Conservation (phyloP, 2,113 vertebrate species). For the Tinamus guttatus region DNA sequence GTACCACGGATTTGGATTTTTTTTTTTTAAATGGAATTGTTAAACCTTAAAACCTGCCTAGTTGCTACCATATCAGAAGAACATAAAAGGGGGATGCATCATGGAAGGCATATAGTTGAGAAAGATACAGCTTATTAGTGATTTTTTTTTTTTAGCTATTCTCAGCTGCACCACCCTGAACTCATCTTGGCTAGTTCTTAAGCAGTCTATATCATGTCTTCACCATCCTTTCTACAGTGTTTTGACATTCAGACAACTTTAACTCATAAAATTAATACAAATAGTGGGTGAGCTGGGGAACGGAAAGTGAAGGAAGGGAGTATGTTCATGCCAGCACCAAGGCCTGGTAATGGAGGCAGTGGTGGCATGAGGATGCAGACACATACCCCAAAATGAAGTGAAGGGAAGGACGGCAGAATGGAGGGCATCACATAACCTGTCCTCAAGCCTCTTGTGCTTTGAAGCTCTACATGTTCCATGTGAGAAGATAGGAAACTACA, state of each 20-base stretch:
- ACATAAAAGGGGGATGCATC: not conserved
- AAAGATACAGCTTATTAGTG: not conserved
- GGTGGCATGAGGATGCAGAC: not conserved
- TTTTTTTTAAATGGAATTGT: constrained; percentile 24
- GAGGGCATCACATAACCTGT: not conserved
- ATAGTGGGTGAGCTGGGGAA: not conserved
- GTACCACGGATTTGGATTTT: constrained; percentile 18
- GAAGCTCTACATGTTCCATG: not conserved
- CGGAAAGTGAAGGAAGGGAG: not conserved
- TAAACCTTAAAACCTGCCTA: constrained; percentile 23
- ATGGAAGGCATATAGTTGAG: not conserved
- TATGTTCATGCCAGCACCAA: rapidly evolving
- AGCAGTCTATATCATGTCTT: not conserved
- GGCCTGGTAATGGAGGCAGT: not conserved
- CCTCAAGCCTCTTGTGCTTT: not conserved
- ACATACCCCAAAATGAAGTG: not conserved
- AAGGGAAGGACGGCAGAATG: not conserved
- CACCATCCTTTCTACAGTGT: not conserved
- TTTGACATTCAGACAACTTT: not conserved
- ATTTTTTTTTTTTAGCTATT: not conserved
- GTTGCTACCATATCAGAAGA: not conserved
- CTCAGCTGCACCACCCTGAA: not conserved
- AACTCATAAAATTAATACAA: not conserved
- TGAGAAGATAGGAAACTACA: not conserved
- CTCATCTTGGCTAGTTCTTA: not conserved